A percentile compares a stretch with the other conserved stretches of the same genome.
Evolutionary conservation across 2,888 invertebrate genomes (phyloP).

Genomic region (Polyploca ridens): DNA sequence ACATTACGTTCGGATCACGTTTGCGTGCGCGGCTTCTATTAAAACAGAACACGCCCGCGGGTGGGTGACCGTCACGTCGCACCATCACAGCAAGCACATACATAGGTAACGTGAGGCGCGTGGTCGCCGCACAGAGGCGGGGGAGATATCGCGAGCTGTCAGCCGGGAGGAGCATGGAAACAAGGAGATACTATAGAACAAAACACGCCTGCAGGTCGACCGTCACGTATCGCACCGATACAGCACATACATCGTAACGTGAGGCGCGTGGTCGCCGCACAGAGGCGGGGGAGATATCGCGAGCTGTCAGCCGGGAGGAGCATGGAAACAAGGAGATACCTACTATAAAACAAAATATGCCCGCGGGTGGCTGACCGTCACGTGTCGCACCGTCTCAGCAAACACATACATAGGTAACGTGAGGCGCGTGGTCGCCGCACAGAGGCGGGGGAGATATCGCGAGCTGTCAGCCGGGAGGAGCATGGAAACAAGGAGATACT

Average conservation of each 20-base stretch:
- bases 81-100: neutral
- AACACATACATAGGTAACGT: conserved; percentile 52
- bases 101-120: conserved; percentile 65
- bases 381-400: neutral
- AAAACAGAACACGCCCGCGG: neutral
- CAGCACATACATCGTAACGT: conserved; percentile 18
- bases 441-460: conserved; percentile 22
- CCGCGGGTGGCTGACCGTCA: too few relatives aligned
- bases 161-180: neutral
- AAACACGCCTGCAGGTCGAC: too few relatives aligned
- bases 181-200: neutral
- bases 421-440: conserved; percentile 55
- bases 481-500: neutral
- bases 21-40: conserved; percentile 49
- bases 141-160: conserved; percentile 14
- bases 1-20: conserved; percentile 33
- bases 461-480: neutral
- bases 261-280: conserved; percentile 55
- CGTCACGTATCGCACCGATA: too few relatives aligned
- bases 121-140: conserved; percentile 39
- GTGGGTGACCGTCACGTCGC: conserved; percentile 11
- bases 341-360: too few relatives aligned
- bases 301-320: neutral
- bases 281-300: too few relatives aligned
- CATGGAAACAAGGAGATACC: too few relatives aligned